phyloP scores from a whole-genome alignment of 2,888 invertebrate species.

The Platerodrilus igneus region DNA sequence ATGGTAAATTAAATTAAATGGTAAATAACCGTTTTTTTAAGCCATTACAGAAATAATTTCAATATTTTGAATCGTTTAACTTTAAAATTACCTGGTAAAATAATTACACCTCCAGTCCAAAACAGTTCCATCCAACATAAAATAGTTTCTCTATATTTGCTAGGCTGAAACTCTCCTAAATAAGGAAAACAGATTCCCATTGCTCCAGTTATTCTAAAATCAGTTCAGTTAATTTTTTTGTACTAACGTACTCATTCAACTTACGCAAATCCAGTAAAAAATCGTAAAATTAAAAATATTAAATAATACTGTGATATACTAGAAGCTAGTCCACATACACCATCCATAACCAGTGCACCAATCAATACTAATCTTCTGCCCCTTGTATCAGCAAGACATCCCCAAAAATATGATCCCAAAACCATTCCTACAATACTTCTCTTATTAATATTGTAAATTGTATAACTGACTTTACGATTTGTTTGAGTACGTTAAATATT shows the following conservation, averaged over 20 bases:
- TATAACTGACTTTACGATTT: background rate
- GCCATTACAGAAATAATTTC: too few species aligned
- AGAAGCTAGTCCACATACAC: slow-evolving; percentile 65
- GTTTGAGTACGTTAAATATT: too few species aligned
- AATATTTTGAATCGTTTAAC: background rate
- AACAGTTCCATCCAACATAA: slow-evolving; percentile 84
- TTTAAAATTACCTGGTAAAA: slow-evolving; percentile 60
- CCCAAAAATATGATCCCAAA: slow-evolving; percentile 80
- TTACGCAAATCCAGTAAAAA: slow-evolving; percentile 77
- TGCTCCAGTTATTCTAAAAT: slow-evolving; percentile 68
- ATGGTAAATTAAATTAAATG: too few species aligned
- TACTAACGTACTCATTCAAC: slow-evolving; percentile 39
- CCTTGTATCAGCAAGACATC: slow-evolving; percentile 76
- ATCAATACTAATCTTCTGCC: slow-evolving; percentile 73
- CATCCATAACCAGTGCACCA: slow-evolving; percentile 68
- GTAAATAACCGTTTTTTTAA: too few species aligned
- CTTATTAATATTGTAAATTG: background rate
- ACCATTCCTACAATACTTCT: slow-evolving; percentile 62
- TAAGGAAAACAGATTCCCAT: slow-evolving; percentile 81
- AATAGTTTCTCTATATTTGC: slow-evolving; percentile 73
- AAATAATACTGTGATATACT: slow-evolving; percentile 70
- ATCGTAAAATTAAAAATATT: slow-evolving; percentile 67
- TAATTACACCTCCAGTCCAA: slow-evolving; percentile 75
- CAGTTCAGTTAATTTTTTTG: background rate
- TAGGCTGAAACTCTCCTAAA: slow-evolving; percentile 76